Evolutionary conservation across 2,113 vertebrate species (phyloP).

Genomic region (Epinephelus fuscoguttatus): DNA sequence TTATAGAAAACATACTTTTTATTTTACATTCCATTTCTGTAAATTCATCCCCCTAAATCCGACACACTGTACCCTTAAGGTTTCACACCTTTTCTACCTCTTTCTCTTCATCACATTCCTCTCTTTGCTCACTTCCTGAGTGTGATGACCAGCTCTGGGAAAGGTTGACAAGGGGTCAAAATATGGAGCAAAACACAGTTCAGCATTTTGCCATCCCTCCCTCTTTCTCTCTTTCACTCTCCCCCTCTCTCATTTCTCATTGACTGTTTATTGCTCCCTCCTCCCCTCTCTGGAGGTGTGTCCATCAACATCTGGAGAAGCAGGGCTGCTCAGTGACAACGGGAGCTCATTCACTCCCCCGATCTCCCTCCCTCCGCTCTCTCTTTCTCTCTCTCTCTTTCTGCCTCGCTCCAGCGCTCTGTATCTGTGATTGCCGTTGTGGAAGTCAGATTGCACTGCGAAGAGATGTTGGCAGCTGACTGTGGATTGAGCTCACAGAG

Average conservation of each 20-base stretch:
- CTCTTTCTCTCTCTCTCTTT: slow-evolving; percentile 42
- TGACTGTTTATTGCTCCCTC: slow-evolving; percentile 47
- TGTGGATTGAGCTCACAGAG: slow-evolving; percentile 65
- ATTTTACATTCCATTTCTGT: no score
- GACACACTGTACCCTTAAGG: no score
- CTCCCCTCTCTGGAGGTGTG: slow-evolving; percentile 74
- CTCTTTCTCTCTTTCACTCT: not conserved
- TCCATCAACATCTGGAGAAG: slow-evolving; percentile 81
- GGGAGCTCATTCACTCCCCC: slow-evolving; percentile 63
- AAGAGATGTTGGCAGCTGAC: slow-evolving; percentile 79
- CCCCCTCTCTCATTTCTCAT: slow-evolving; percentile 32
- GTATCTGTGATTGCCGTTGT: slow-evolving; percentile 66
- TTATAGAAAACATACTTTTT: no score
- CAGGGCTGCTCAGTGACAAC: slow-evolving; percentile 59
- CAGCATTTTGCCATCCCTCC: slow-evolving; percentile 25
- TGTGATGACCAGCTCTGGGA: slow-evolving; percentile 62
- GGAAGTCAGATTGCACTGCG: slow-evolving; percentile 70
- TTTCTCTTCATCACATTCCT: slow-evolving; percentile 26
- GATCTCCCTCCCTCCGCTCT: slow-evolving; percentile 16
- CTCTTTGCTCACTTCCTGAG: slow-evolving; percentile 48
- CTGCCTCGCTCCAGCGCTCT: slow-evolving; percentile 47
- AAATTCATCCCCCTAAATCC: no score
- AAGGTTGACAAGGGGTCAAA: slow-evolving; percentile 72
- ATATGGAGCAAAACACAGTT: slow-evolving; percentile 42
- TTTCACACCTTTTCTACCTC: not conserved